Percentiles rank a stretch among this genome's conserved stretches.
These are phyloP conservation scores for Solea solea DNA, from an alignment of 2,113 vertebrate species.

Conservation along the genomic window DNA sequence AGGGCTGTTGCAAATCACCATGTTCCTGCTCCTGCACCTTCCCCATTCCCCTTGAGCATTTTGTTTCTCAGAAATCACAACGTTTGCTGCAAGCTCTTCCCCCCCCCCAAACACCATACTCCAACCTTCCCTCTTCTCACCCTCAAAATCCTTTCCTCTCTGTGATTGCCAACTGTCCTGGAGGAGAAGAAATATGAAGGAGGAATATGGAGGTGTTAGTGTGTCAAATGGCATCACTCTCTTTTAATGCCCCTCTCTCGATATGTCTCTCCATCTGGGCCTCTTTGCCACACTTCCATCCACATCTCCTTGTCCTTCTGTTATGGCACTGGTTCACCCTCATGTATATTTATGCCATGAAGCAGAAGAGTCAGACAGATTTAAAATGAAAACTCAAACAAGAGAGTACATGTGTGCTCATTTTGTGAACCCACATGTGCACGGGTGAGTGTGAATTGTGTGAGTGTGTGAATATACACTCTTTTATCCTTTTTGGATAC, in stretches of 20 bases:
- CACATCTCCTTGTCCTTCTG: constrained; percentile 55
- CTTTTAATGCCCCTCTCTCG: constrained; percentile 23
- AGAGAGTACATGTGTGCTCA: constrained; percentile 50
- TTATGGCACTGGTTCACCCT: constrained; percentile 67
- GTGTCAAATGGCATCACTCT: constrained; percentile 52
- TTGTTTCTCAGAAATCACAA: constrained; percentile 63
- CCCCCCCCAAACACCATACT: constrained; percentile 22
- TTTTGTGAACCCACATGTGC: constrained; percentile 38
- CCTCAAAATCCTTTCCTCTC: constrained; percentile 18
- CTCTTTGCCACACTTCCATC: constrained; percentile 16
- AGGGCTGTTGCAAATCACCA: constrained; percentile 49
- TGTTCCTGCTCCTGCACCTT: constrained; percentile 27
- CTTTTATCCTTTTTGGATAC: constrained; percentile 57
- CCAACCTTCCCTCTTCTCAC: constrained; percentile 10
- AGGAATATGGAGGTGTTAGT: constrained; percentile 31
- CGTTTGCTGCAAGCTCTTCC: constrained; percentile 56
- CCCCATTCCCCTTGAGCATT: constrained; percentile 62
- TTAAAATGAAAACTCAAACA: constrained; percentile 73
- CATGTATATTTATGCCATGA: constrained; percentile 78
- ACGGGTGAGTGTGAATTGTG: constrained; percentile 19
- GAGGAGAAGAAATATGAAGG: constrained; percentile 14
- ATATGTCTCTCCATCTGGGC: constrained; percentile 22
- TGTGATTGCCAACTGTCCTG: constrained; percentile 33
- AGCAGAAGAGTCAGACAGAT: constrained; percentile 70
- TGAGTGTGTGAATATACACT: constrained; percentile 35